Evolutionary conservation across 2,113 vertebrate genomes (phyloP).

Genomic region (Anolis sagrei): DNA sequence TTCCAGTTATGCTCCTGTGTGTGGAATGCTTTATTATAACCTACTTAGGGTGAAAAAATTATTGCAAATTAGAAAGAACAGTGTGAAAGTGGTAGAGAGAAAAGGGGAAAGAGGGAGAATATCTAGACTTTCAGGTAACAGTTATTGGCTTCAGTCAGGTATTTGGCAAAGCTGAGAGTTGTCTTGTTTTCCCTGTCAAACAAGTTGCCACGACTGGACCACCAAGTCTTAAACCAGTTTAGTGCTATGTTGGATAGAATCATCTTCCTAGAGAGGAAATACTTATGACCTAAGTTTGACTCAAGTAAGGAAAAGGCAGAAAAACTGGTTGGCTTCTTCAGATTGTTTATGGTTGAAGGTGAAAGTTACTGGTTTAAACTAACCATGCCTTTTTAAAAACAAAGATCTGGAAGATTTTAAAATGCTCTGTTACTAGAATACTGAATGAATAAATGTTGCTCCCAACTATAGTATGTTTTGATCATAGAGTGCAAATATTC

Average conservation of each 20-base stretch:
- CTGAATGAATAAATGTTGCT: background rate
- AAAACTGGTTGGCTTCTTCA: background rate
- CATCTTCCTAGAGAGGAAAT: background rate
- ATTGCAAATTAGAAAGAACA: background rate
- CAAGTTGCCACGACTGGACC: background rate
- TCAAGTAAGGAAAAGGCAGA: background rate
- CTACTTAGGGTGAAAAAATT: background rate
- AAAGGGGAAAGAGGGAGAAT: background rate
- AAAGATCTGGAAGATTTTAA: background rate
- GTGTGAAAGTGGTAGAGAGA: background rate
- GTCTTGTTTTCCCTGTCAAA: background rate
- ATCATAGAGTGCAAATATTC: background rate
- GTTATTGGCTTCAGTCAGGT: too few relatives aligned
- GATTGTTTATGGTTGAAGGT: background rate
- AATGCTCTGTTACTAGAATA: background rate
- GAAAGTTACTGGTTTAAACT: background rate
- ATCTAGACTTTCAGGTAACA: background rate
- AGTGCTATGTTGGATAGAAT: background rate
- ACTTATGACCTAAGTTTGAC: background rate
- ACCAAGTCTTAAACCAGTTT: constrained; percentile 1
- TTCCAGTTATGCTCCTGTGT: background rate
- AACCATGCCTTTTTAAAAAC: background rate
- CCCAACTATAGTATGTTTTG: too few relatives aligned
- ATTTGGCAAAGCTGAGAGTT: background rate
- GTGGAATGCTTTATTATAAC: background rate